Conservation (phyloP, 2,797 vertebrate species). For the Sitta carolinensis region DNA sequence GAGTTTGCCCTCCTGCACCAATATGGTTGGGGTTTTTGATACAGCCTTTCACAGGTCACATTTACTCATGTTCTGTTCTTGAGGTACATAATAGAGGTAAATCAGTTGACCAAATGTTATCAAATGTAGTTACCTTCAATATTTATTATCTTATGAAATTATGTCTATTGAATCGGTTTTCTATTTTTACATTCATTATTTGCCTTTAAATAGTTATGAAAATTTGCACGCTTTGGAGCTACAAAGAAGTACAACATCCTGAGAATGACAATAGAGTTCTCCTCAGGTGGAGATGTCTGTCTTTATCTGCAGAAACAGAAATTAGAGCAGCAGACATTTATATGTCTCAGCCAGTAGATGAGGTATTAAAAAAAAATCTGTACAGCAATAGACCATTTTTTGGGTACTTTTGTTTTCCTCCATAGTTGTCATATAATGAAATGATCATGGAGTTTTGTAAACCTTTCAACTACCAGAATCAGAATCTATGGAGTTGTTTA, state of each 20-base stretch:
- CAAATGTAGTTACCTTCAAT: neutral
- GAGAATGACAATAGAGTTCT: neutral
- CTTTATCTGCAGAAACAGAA: neutral
- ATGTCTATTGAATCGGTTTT: neutral
- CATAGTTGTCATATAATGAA: neutral
- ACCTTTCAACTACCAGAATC: neutral
- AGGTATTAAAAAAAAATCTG: neutral
- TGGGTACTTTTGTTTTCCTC: neutral
- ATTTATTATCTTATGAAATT: neutral
- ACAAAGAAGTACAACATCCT: neutral
- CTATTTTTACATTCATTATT: neutral
- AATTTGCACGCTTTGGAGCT: neutral
- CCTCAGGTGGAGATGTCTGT: neutral
- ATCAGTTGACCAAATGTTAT: neutral
- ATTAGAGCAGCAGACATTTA: neutral
- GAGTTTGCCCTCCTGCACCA: neutral
- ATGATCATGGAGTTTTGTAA: neutral
- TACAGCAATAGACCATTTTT: neutral
- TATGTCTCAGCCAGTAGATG: neutral
- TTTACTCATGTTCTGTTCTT: neutral
- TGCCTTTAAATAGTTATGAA: neutral
- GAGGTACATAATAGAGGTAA: neutral
- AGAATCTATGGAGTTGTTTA: neutral
- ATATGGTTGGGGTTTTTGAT: neutral
- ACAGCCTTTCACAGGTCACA: rapidly evolving